These are phyloP conservation scores for Chalcis sispes DNA, from an alignment of 2,888 invertebrate genomes.

Conservation along the genomic window DNA sequence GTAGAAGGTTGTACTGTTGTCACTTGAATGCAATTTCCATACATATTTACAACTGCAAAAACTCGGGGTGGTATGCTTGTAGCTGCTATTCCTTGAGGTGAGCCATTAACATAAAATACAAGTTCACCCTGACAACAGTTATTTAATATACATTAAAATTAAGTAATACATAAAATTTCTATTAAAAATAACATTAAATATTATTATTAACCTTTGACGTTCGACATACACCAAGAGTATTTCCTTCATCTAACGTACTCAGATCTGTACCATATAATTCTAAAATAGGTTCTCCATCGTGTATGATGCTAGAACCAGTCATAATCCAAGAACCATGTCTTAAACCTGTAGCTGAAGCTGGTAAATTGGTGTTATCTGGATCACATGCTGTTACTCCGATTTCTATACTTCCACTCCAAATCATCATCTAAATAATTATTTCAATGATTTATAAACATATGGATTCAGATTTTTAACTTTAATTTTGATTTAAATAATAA, in stretches of 20 bases:
- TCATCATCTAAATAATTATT: conserved; percentile 80
- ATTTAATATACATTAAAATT: no score
- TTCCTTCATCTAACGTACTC: conserved; percentile 88
- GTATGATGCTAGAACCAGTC: conserved; percentile 90
- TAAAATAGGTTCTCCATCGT: conserved; percentile 88
- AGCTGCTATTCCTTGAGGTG: conserved; percentile 92
- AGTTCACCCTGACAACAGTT: conserved; percentile 82
- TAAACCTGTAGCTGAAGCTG: conserved; percentile 87
- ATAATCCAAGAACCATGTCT: conserved; percentile 92
- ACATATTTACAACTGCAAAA: conserved; percentile 88
- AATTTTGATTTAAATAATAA: no score
- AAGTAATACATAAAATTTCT: no score
- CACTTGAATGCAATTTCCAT: conserved; percentile 90
- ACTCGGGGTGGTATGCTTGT: conserved; percentile 85
- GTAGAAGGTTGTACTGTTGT: conserved; percentile 78
- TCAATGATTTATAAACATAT: background rate
- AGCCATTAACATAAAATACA: conserved; percentile 92
- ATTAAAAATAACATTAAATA: conserved; percentile 28
- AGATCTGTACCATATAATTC: conserved; percentile 92
- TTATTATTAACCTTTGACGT: conserved; percentile 82
- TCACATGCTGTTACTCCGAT: conserved; percentile 85
- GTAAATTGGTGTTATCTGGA: conserved; percentile 83
- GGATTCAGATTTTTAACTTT: no score
- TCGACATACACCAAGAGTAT: conserved; percentile 89
- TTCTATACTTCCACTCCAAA: conserved; percentile 87